Conservation (phyloP, 2,888 invertebrate species). For the Melipona beecheii region DNA sequence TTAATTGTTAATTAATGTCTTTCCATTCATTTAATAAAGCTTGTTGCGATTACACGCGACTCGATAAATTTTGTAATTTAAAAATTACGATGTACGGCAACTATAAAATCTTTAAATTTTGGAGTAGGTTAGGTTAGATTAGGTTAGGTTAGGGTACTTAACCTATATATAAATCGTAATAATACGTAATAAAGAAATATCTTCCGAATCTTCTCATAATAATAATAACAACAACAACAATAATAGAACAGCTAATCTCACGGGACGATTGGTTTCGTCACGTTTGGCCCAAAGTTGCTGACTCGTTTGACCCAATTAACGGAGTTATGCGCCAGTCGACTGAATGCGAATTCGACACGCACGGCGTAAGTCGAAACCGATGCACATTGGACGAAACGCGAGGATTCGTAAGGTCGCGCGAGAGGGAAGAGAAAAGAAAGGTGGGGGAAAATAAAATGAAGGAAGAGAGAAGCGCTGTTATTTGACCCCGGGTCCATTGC, state of each 20-base stretch:
- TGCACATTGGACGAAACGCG: constrained; percentile 33
- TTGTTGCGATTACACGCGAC: too few relatives aligned
- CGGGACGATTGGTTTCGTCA: constrained; percentile 24
- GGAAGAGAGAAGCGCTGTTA: constrained; percentile 76
- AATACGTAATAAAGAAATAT: too few relatives aligned
- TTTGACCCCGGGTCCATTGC: constrained; percentile 82
- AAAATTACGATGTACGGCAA: too few relatives aligned
- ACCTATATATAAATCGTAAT: too few relatives aligned
- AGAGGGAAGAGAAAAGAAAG: constrained; percentile 49
- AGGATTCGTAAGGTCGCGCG: constrained; percentile 25
- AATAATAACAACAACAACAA: too few relatives aligned
- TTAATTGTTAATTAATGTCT: too few relatives aligned
- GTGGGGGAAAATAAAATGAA: constrained; percentile 60
- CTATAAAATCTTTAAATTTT: too few relatives aligned
- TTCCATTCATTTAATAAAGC: too few relatives aligned
- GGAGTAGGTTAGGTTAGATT: too few relatives aligned
- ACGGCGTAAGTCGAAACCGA: constrained; percentile 12
- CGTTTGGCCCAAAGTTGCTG: constrained; percentile 37
- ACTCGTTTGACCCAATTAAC: constrained; percentile 58
- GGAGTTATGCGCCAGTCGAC: constrained; percentile 27
- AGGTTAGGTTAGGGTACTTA: too few relatives aligned
- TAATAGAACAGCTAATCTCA: neutral
- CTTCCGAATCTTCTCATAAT: too few relatives aligned
- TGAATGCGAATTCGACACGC: constrained; percentile 42
- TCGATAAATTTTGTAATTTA: too few relatives aligned